phyloP scores from a whole-genome alignment of 2,797 vertebrate genomes.

The Hybognathus amarus region DNA sequence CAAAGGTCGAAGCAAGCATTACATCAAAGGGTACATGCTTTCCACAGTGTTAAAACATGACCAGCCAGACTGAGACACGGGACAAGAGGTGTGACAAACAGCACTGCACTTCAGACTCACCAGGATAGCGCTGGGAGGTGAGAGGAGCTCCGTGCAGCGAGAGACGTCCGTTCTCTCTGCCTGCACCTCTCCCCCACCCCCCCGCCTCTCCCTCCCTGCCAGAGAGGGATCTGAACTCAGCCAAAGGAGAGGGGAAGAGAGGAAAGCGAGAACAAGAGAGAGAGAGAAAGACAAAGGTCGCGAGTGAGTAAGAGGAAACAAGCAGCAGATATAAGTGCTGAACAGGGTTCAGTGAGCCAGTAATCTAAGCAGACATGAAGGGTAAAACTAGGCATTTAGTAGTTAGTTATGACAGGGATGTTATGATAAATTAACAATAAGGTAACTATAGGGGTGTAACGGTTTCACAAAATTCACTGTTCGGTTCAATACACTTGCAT shows the following conservation, averaged over 20 bases:
- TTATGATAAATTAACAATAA: not conserved
- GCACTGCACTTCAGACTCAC: constrained; percentile 78
- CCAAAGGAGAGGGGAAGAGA: constrained; percentile 73
- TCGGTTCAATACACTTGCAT: no score
- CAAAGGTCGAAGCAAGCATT: not conserved
- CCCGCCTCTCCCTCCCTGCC: constrained; percentile 84
- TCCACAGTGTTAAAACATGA: not conserved
- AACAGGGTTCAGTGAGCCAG: constrained; percentile 72
- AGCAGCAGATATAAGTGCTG: constrained; percentile 78
- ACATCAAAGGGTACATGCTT: not conserved
- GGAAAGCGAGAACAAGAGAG: constrained; percentile 68
- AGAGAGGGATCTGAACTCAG: constrained; percentile 84
- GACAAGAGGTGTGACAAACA: constrained; percentile 63
- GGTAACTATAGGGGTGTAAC: no score
- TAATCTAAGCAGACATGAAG: constrained; percentile 50
- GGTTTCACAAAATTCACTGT: no score
- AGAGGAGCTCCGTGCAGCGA: constrained; percentile 84
- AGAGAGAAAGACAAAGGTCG: constrained; percentile 62
- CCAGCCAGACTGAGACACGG: not conserved
- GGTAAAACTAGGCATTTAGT: not conserved
- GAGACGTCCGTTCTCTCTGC: constrained; percentile 83
- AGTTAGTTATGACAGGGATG: not conserved
- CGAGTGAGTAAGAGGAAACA: constrained; percentile 57
- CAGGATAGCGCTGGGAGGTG: constrained; percentile 84
- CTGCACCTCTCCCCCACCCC: constrained; percentile 82